phyloP scores from a whole-genome alignment of 2,797 vertebrate species.

The Neoniphon sammara region DNA sequence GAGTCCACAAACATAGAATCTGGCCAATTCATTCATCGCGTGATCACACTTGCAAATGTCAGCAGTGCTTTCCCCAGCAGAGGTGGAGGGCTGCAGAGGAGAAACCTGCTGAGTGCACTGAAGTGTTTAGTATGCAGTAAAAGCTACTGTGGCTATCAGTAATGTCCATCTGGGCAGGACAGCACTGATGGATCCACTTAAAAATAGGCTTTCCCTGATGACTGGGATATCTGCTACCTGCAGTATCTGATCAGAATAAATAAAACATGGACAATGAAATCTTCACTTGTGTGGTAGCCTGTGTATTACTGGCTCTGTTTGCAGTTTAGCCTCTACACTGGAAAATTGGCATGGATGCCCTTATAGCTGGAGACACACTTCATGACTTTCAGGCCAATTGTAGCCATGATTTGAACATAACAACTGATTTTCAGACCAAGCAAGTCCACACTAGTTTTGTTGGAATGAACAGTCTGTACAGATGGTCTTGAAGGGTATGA shows the following conservation, averaged over 20 bases:
- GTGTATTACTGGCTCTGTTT: background rate
- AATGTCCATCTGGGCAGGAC: slow-evolving; percentile 49
- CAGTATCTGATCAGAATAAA: background rate
- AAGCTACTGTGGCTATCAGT: slow-evolving; percentile 39
- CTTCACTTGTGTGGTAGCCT: background rate
- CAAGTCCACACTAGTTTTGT: background rate
- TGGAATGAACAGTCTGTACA: background rate
- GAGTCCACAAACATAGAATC: slow-evolving; percentile 28
- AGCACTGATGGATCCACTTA: slow-evolving; percentile 61
- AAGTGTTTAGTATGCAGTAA: slow-evolving; percentile 53
- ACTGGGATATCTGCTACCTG: background rate
- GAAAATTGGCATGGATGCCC: background rate
- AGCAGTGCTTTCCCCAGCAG: slow-evolving; percentile 50
- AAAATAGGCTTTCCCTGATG: slow-evolving; percentile 38
- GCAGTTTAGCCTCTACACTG: background rate
- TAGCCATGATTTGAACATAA: background rate
- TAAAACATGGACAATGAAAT: slow-evolving; percentile 9
- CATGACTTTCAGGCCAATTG: background rate
- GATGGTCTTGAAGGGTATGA: background rate
- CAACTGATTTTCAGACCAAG: background rate
- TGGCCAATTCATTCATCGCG: slow-evolving; percentile 34
- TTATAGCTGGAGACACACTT: background rate
- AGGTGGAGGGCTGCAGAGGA: slow-evolving; percentile 44
- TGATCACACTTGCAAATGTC: slow-evolving; percentile 70
- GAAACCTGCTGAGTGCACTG: slow-evolving; percentile 63